Evolutionary conservation across 2,888 invertebrate species (phyloP), one percentile per base, ranked within the genome.

Genomic region (Brenthis hecate): DNA sequence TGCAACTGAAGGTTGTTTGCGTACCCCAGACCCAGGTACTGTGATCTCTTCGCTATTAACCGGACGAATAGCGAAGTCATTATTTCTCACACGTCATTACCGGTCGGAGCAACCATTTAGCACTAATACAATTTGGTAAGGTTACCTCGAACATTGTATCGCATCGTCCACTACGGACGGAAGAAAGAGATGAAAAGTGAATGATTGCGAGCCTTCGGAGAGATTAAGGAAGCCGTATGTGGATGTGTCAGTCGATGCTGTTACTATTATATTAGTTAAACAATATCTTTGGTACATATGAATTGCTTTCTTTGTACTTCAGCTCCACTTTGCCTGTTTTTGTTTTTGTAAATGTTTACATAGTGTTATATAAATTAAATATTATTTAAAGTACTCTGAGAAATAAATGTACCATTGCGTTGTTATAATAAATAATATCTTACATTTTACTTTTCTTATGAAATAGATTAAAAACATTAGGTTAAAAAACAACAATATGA

Each of bases 161-260:
- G 81, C 79, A 81, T 81, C 76, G 81, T 78, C 74, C 73, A 73
- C 74, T 73, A 77, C 71, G 84, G 79, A 77, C 71, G 84, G 79
- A 83, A 82, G 89, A 89, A 82, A 85, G 87, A 88, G 89, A 90
- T 80, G 81, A 83, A 84, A 81, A 80, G 76, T 80, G 80, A 85
- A 82, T 84, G 81, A 84, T 77, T 82, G 74, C 65, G 75, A 82
- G 79, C 78, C 80, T 84, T 80, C 68, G 72, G 80, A 82, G 74
- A 82, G 81, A 84, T 36, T 77, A 81, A 19, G n/a, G 23, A 43
- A 55, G 32, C 53, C 55, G 56, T 57, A 65, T 67, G 64, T 66
- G 69, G 66, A 78, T 48, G 47, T 67, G 73, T 51, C 73, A 65
- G 51, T 56, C 16, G 60, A n/a, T 47, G 36, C 36, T 43, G 36